Percentiles rank a stretch among this genome's conserved stretches.
These are phyloP conservation scores for Neosalanx taihuensis DNA, from an alignment of 2,797 vertebrate species.

Conservation along the genomic window DNA sequence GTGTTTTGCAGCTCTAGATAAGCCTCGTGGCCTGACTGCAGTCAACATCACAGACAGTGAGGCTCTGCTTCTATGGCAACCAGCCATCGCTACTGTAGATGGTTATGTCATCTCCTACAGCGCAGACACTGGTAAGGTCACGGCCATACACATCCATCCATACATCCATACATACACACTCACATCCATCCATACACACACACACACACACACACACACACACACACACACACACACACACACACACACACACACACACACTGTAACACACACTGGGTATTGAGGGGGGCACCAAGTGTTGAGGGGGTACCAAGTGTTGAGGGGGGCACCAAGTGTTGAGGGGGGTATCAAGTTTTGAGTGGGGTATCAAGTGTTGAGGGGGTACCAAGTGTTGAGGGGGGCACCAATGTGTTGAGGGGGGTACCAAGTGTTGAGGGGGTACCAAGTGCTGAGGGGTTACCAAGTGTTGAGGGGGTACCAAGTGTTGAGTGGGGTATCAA, in stretches of 20 bases:
- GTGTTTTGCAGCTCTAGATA: slow-evolving; percentile 81
- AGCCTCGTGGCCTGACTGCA: slow-evolving; percentile 82
- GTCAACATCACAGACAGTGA: slow-evolving; percentile 89
- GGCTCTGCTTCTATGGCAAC: slow-evolving; percentile 90
- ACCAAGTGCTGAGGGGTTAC: too few species aligned
- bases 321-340: too few species aligned
- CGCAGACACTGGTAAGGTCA: slow-evolving; percentile 79
- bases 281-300: too few species aligned
- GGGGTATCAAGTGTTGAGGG: too few species aligned
- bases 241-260: neutral
- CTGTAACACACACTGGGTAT: too few species aligned
- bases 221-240: neutral
- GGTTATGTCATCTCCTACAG: slow-evolving; percentile 89
- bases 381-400: too few species aligned
- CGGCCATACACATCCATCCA: neutral
- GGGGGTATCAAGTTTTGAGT: too few species aligned
- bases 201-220: slow-evolving; percentile 4
- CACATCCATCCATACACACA: neutral
- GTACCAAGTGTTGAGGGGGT: too few species aligned
- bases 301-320: too few species aligned
- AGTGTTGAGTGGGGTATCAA: too few species aligned
- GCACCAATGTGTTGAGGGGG: too few species aligned
- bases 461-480: too few species aligned
- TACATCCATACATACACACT: neutral
- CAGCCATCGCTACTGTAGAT: slow-evolving; percentile 89